Evolutionary conservation across 92 coral and sea anemone genomes (phyloP).

Genomic region (Porites cylindrica): DNA sequence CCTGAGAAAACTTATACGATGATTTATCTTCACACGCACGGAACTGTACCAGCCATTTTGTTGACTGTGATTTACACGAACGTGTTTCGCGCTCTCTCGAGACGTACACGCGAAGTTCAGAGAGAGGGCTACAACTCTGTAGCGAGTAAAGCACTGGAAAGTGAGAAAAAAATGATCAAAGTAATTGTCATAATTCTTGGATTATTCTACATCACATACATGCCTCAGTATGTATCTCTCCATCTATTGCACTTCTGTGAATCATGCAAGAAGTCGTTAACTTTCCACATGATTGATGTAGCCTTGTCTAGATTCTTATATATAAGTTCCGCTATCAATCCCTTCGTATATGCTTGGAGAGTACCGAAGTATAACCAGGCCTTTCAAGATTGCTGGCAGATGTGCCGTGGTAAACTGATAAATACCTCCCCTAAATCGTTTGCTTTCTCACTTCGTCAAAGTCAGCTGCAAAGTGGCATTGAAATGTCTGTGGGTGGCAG

Average conservation of each 20-base stretch:
- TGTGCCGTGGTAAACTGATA: background rate
- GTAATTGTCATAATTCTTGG: conserved; percentile 17
- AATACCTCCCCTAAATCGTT: background rate
- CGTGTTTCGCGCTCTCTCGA: conserved; percentile 33
- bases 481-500: no score
- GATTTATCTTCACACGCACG: conserved; percentile 61
- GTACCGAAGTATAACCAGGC: conserved; percentile 26
- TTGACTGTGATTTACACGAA: conserved; percentile 42
- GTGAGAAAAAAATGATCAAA: conserved; percentile 2
- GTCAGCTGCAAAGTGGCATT: no score
- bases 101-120: conserved; percentile 23
- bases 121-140: background rate
- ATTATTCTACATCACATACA: conserved; percentile 23
- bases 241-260: conserved; percentile 19
- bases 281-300: conserved; percentile 8
- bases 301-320: conserved; percentile 18
- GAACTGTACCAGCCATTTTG: conserved; percentile 36
- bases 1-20: conserved; percentile 19
- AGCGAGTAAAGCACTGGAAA: background rate
- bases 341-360: conserved; percentile 31
- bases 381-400: background rate
- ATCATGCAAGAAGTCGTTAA: conserved; percentile 22
- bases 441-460: background rate
- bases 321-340: conserved; percentile 40
- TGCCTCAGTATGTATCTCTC: conserved; percentile 22